phyloP scores from a whole-genome alignment of 2,888 invertebrate species.

The Dendrolimus pini region DNA sequence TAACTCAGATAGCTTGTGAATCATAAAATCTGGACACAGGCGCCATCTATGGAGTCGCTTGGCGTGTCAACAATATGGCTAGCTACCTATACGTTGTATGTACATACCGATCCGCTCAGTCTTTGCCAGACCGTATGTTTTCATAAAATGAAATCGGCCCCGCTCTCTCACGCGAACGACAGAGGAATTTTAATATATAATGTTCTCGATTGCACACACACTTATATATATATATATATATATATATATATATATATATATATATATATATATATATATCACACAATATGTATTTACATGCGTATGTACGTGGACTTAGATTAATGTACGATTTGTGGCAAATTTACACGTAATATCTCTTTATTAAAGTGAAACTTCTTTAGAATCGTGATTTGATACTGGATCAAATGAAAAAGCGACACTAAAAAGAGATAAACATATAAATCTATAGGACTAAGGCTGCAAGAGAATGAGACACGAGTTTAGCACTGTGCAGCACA shows the following conservation, averaged over 20 bases:
- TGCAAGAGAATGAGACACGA: no score
- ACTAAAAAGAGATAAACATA: no score
- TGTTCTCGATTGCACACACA: slow-evolving; percentile 2
- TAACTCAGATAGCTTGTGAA: neutral
- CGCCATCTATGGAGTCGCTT: slow-evolving; percentile 6
- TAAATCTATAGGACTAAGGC: no score
- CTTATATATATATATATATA: neutral
- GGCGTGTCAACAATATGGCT: neutral
- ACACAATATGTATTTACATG: no score
- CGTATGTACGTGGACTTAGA: no score
- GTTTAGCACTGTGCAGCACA: no score
- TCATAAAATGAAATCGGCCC: slow-evolving; percentile 43
- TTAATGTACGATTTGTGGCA: no score
- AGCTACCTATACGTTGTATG: slow-evolving; percentile 4
- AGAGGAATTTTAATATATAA: slow-evolving; percentile 34
- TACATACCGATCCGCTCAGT: slow-evolving; percentile 3
- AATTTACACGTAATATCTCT: no score
- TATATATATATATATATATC: neutral
- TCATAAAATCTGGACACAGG: neutral
- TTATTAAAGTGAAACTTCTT: no score
- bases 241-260: neutral
- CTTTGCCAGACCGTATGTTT: slow-evolving; percentile 25
- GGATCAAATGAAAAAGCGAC: no score
- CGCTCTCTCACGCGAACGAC: slow-evolving; percentile 29
- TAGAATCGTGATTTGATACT: no score